Evolutionary conservation across 2,888 invertebrate genomes (phyloP), one percentile per base, ranked within the genome.

Genomic region (Caenorhabditis imperialis): DNA sequence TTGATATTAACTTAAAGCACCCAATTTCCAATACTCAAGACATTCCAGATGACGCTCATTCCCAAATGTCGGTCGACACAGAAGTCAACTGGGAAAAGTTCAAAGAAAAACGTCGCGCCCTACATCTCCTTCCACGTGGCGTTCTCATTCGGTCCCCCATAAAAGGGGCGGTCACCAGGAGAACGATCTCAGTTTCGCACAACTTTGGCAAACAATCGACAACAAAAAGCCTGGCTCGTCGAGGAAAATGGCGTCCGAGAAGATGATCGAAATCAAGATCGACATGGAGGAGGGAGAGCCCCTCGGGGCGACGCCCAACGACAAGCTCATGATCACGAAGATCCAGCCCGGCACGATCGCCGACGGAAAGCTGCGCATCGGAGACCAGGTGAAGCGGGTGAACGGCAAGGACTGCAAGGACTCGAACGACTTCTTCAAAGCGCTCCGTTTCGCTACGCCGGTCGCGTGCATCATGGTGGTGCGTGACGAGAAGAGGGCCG

Each of bases 231-330:
- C n/a, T 30, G 30, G 7, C 30, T 30, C 30, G 30, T 7, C 30
- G 6, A 10, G 30, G 18, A 65, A 25, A 45, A 71, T 75, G 75
- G 71, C 35, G 23, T 63, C 55, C 47, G 74, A 72, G 44, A 77
- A 79, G 71, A 70, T 70, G 60, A 54, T 83, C 53, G 71, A 73
- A 30, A 63, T 84, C 58, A 67, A 57, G 38, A 81, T 85, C 63
- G 77, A 72, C 10, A 84, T 85, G 81, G 85, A 85, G 51, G 85
- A 85, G 65, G 85, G 83, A 38, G 85, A 85, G 38, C 85, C 84
- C 1, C 79, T 85, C 7, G 85, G 85, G 7, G 85, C 85, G 1
- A 81, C 78, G 27, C 84, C 85, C 7, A 84, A 85, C 69, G 84
- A 85, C 58, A 85, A 85, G 65, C 74, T 85, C 47, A 70, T 83